phyloP scores from a whole-genome alignment of 2,797 vertebrate species.

The Anabas testudineus region DNA sequence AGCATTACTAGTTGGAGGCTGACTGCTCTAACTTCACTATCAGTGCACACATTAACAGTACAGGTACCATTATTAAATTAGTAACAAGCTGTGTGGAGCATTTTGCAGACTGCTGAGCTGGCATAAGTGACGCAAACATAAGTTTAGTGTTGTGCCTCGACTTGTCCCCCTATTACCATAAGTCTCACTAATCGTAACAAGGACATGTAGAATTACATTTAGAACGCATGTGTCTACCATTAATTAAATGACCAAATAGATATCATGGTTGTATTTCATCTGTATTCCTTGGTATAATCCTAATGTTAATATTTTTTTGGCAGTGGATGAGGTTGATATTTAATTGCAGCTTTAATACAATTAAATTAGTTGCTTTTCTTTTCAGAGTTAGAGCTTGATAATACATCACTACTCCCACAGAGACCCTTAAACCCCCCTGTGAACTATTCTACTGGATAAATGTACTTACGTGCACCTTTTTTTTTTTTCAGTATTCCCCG shows the following conservation, averaged over 20 bases:
- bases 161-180: slow-evolving; percentile 1
- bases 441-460: slow-evolving; percentile 52
- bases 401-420: slow-evolving; percentile 53
- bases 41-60: not conserved
- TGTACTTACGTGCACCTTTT: slow-evolving; percentile 31
- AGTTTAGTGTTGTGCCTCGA: not conserved
- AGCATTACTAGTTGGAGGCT: not conserved
- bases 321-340: slow-evolving; percentile 39
- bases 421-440: slow-evolving; percentile 48
- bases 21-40: slow-evolving; percentile 7
- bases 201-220: too few species aligned
- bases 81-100: not conserved
- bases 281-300: slow-evolving; percentile 51
- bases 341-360: slow-evolving; percentile 64
- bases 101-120: slow-evolving; percentile 11
- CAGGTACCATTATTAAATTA: slow-evolving; percentile 12
- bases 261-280: slow-evolving; percentile 45
- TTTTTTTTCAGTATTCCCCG: slow-evolving; percentile 23
- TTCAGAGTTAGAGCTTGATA: slow-evolving; percentile 47
- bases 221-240: slow-evolving; percentile 11
- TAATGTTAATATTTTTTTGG: slow-evolving; percentile 64
- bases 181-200: not conserved
- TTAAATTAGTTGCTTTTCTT: slow-evolving; percentile 61
- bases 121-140: not conserved
- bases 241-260: slow-evolving; percentile 51